These are phyloP conservation scores for Acropora yongei DNA, from an alignment of 64 coral and sea anemone genomes.

Conservation along the genomic window DNA sequence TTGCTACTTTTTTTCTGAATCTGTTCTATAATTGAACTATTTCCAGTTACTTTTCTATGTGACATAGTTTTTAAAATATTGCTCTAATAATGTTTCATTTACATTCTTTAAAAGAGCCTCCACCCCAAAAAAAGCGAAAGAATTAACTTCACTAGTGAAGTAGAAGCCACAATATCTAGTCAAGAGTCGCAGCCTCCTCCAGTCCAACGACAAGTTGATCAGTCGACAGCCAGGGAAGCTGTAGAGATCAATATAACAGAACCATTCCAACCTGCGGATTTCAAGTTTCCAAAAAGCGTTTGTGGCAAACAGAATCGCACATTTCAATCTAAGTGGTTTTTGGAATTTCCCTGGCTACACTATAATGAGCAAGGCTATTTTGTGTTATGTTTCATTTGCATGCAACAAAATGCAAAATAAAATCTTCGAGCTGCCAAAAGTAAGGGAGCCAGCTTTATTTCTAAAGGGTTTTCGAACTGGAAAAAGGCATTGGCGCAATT, in stretches of 20 bases:
- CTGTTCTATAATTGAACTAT: not conserved
- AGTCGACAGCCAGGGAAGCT: constrained; percentile 33
- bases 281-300: constrained; percentile 31
- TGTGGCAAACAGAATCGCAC: not conserved
- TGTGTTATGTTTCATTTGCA: constrained; percentile 42
- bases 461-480: constrained; percentile 30
- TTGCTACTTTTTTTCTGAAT: not conserved
- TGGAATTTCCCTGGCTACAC: constrained; percentile 21
- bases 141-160: not conserved
- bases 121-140: not conserved
- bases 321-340: constrained; percentile 50
- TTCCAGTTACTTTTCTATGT: constrained; percentile 3
- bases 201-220: constrained; percentile 14
- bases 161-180: constrained; percentile 3
- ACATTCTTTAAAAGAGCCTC: constrained; percentile 7
- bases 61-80: constrained; percentile 16
- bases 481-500: constrained; percentile 19
- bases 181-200: not conserved
- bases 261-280: constrained; percentile 39
- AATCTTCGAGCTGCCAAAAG: constrained; percentile 15
- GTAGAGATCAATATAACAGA: constrained; percentile 10
- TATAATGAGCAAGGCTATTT: too few species aligned
- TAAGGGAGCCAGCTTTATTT: constrained; percentile 8
- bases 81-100: not conserved
- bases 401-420: constrained; percentile 25